A percentile compares a stretch with the other conserved stretches of the same genome.
Conservation (phyloP, 2,113 vertebrate genomes). For the Sciurus niger region DNA sequence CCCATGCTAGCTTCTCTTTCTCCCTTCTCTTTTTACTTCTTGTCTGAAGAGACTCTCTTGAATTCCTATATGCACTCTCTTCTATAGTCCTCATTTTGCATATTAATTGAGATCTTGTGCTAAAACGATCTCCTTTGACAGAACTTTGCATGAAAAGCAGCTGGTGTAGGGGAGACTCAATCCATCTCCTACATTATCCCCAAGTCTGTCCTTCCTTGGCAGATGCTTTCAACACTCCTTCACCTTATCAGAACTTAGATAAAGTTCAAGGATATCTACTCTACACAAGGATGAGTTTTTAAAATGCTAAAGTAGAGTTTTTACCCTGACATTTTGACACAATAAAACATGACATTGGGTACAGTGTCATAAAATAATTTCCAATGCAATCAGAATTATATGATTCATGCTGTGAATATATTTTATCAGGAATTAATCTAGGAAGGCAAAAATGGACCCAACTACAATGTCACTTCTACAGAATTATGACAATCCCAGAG, state of each 20-base stretch:
- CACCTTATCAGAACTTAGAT: background rate
- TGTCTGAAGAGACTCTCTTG: background rate
- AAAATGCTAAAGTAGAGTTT: background rate
- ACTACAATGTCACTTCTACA: background rate
- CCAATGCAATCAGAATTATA: background rate
- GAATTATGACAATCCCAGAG: background rate
- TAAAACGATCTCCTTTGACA: background rate
- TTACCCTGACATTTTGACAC: background rate
- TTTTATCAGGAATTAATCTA: background rate
- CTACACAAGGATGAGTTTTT: background rate
- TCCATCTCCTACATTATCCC: background rate
- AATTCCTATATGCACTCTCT: background rate
- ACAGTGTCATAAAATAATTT: background rate
- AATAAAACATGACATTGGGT: background rate
- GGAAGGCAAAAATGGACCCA: background rate
- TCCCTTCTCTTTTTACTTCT: background rate
- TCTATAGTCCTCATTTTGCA: background rate
- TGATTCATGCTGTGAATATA: background rate
- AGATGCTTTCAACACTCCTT: background rate
- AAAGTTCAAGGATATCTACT: background rate
- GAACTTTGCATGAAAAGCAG: background rate
- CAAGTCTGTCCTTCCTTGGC: background rate
- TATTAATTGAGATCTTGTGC: background rate
- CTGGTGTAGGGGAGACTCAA: background rate
- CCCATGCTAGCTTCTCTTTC: background rate